A percentile compares a stretch with the other conserved stretches of the same genome.
These are phyloP conservation scores for Actinia equina DNA, from an alignment of 64 coral and sea anemone species.

Conservation along the genomic window DNA sequence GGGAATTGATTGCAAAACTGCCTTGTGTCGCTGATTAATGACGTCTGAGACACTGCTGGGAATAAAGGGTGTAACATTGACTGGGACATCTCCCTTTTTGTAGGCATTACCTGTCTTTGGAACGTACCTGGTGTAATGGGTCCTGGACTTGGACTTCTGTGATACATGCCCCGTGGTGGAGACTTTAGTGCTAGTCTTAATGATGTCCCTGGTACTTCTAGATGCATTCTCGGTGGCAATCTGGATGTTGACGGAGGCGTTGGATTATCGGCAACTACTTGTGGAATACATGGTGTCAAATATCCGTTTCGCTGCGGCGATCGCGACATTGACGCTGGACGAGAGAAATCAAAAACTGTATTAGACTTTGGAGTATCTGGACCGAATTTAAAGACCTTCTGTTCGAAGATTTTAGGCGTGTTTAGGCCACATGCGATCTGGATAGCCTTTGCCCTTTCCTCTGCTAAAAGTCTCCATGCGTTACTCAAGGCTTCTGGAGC, in stretches of 20 bases:
- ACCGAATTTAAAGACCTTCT: neutral
- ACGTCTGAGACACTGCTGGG: neutral
- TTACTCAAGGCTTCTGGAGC: neutral
- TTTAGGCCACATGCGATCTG: neutral
- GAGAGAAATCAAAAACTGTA: neutral
- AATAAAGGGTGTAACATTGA: neutral
- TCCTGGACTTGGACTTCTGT: neutral
- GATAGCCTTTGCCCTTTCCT: neutral
- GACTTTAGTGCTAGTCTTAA: neutral
- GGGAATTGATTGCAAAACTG: neutral
- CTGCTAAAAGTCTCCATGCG: constrained; percentile 8
- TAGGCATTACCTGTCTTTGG: no score
- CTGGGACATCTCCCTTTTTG: no score
- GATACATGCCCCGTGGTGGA: neutral
- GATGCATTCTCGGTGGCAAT: neutral
- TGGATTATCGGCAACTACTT: neutral
- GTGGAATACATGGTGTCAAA: neutral
- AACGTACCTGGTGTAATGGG: no score
- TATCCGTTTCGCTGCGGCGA: neutral
- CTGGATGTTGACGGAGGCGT: neutral
- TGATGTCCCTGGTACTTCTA: neutral
- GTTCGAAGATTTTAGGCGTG: neutral
- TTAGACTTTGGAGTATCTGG: neutral
- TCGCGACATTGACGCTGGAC: neutral
- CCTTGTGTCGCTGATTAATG: neutral